Evolutionary conservation across 2,113 vertebrate genomes (phyloP).

Genomic region (Phylloscopus whistleri): DNA sequence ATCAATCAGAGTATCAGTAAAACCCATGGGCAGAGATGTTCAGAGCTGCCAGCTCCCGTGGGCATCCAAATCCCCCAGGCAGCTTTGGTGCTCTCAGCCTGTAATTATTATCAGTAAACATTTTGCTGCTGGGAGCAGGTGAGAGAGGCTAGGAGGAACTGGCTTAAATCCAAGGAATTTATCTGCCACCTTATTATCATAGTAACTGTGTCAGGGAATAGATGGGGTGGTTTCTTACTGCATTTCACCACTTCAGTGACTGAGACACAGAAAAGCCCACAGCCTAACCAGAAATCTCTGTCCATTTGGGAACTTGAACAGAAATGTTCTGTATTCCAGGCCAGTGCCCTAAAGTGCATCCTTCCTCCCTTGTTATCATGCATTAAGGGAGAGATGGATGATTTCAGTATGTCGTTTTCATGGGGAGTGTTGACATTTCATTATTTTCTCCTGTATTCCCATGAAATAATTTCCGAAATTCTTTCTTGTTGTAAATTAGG

Average conservation of each 20-base stretch:
- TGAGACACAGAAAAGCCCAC: neutral
- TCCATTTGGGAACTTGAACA: neutral
- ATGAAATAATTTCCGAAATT: neutral
- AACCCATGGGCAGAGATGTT: neutral
- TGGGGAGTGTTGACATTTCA: neutral
- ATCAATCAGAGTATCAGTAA: neutral
- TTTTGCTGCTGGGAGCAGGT: neutral
- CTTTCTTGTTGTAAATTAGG: neutral
- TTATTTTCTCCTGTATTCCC: neutral
- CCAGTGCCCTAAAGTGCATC: neutral
- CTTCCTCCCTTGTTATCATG: neutral
- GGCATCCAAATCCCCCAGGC: neutral
- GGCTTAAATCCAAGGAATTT: slow-evolving; percentile 1
- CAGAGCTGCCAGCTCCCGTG: neutral
- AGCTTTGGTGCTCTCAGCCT: neutral
- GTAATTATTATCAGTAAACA: slow-evolving; percentile 25
- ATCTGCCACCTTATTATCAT: neutral
- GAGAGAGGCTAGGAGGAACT: neutral
- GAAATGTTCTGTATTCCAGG: neutral
- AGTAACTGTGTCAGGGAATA: neutral
- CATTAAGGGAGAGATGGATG: neutral
- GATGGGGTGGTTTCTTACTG: neutral
- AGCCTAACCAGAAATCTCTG: neutral
- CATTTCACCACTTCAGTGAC: rapidly evolving
- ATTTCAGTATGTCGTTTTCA: neutral